Percentiles rank a stretch among this genome's conserved stretches.
phyloP scores from a whole-genome alignment of 2,888 invertebrate genomes.

The Luperina nickerlii region DNA sequence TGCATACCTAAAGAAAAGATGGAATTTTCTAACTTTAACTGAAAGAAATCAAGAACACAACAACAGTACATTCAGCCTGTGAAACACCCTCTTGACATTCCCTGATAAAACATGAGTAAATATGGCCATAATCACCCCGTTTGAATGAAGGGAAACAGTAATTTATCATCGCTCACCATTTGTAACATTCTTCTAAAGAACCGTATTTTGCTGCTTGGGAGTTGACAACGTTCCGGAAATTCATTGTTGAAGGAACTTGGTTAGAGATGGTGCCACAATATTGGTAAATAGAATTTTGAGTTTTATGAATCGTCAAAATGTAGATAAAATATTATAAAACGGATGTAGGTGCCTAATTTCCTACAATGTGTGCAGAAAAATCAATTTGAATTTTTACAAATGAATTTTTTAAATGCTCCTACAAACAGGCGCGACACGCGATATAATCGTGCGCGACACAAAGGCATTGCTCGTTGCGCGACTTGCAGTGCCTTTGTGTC shows the following conservation, averaged over 20 bases:
- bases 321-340: background rate
- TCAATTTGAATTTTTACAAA: background rate
- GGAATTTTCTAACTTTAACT: background rate
- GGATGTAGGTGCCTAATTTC: background rate
- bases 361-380: background rate
- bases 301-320: background rate
- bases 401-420: too few species aligned
- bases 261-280: constrained; percentile 6
- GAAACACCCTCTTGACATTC: background rate
- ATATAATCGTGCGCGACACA: too few species aligned
- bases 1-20: background rate
- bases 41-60: background rate
- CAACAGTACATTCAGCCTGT: background rate
- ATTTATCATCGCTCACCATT: constrained; percentile 48
- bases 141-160: constrained; percentile 28
- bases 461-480: too few species aligned
- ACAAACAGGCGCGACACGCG: too few species aligned
- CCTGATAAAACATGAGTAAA: constrained; percentile 15
- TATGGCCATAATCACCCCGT: constrained; percentile 1
- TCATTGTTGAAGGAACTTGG: constrained; percentile 28
- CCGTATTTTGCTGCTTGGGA: constrained; percentile 14
- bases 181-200: constrained; percentile 30
- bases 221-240: constrained; percentile 43
- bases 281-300: constrained; percentile 18
- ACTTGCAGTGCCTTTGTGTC: too few species aligned